A percentile compares a stretch with the other conserved stretches of the same genome.
Evolutionary conservation across 2,797 vertebrate genomes (phyloP).

Genomic region (Parotocinclus haroldoi): DNA sequence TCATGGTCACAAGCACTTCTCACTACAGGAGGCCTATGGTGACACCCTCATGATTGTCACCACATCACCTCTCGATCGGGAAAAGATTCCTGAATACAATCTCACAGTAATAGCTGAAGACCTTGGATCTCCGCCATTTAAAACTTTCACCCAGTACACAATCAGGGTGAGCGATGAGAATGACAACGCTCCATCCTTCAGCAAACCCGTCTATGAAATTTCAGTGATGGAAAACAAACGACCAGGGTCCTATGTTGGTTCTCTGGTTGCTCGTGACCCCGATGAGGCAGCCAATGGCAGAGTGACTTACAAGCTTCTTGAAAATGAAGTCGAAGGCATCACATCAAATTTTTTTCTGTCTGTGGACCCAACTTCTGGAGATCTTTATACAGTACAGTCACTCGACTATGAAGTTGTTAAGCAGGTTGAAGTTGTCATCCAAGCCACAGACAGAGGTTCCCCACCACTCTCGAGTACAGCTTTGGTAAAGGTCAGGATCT

Average conservation of each 20-base stretch:
- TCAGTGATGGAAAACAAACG: constrained; percentile 75
- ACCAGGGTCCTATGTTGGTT: constrained; percentile 72
- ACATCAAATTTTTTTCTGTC: constrained; percentile 62
- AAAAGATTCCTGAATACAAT: constrained; percentile 76
- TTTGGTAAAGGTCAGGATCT: constrained; percentile 61
- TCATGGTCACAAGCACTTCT: constrained; percentile 78
- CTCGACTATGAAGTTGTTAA: constrained; percentile 65
- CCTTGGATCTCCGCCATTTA: constrained; percentile 68
- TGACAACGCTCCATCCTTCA: constrained; percentile 75
- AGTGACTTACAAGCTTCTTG: constrained; percentile 68
- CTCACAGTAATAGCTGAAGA: constrained; percentile 73
- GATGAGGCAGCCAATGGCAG: constrained; percentile 63
- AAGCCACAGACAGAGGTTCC: constrained; percentile 63
- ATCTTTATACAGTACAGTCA: constrained; percentile 58
- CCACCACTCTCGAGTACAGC: constrained; percentile 58
- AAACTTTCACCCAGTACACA: constrained; percentile 70
- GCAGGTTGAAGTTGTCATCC: constrained; percentile 63
- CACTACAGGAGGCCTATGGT: constrained; percentile 74
- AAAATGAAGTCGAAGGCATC: constrained; percentile 62
- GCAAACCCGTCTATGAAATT: constrained; percentile 71
- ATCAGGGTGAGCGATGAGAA: constrained; percentile 77
- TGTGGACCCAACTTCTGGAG: constrained; percentile 62
- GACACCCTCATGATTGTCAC: constrained; percentile 78
- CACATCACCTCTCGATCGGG: constrained; percentile 68
- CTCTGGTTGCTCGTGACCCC: constrained; percentile 70